Evolutionary conservation across 2,113 vertebrate species (phyloP), one percentile per base, ranked within the genome.

Genomic region (Protomyctophum bolini): DNA sequence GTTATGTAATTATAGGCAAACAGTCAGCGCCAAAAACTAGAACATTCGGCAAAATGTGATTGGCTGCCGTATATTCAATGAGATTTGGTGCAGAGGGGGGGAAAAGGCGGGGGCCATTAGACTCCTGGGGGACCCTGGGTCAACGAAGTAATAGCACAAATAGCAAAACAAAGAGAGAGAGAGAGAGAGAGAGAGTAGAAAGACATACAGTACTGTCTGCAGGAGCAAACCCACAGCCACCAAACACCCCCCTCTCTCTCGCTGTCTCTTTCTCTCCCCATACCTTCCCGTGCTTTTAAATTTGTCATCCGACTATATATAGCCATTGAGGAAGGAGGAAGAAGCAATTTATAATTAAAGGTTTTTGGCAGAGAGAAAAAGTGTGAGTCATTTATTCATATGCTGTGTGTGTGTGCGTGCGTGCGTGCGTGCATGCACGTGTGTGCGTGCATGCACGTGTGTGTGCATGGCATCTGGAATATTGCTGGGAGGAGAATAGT

Each of bases 291-390:
- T 80, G 63, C 63, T 80, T 83, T 75, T 78, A 83, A 77, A 69
- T 81, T 70, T 75, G 73, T 79, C 66, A 63, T 59, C 29, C 69
- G 57, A 66, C 84, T 88, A 78, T 77, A 75, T 85, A 80, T 88
- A 87, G 81, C 55, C 12, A 10, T 66, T 70, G 62, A 76, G 68
- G 77, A 83, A 77, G 49, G 62, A 75, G 63, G 76, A 87, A 80
- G 70, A 81, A 72, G 72, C 77, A 62, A 87, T 87, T 82, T 68
- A 87, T 86, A 84, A 89, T 90, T 87, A 68, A 88, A 83, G 70
- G 58, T 87, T 87, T 41, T 81, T 72, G 80, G 80, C 68, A 41
- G 63, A 75, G 54, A 12, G 47, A 46, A 33, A 67, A 52, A 62
- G 71, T 68, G 54, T 72, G 75, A 66, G 52, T 87, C 74, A 87